Conservation (phyloP, 2,113 vertebrate genomes). For the Xyliphius kryptos region DNA sequence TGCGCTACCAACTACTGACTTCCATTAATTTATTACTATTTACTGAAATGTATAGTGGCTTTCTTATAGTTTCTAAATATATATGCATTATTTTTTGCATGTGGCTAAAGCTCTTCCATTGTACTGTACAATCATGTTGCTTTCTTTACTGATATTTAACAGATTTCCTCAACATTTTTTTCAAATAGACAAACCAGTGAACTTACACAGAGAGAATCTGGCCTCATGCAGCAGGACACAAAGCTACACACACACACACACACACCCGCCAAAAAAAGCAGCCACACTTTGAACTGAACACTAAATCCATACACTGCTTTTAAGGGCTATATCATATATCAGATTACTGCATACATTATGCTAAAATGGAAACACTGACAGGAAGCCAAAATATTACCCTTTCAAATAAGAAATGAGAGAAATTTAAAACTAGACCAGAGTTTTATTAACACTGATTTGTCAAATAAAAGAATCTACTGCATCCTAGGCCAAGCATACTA, state of each 20-base stretch:
- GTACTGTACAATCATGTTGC: too few relatives aligned
- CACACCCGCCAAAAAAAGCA: slow-evolving; percentile 13
- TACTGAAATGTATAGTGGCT: too few relatives aligned
- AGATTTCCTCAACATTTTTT: too few relatives aligned
- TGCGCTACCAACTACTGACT: too few relatives aligned
- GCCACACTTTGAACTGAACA: slow-evolving; percentile 51
- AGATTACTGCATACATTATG: slow-evolving; percentile 66
- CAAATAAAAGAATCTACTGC: slow-evolving; percentile 24
- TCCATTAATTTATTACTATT: too few relatives aligned
- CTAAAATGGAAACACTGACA: slow-evolving; percentile 54
- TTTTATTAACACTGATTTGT: slow-evolving; percentile 25
- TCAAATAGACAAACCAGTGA: too few relatives aligned
- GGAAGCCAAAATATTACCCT: slow-evolving; percentile 43
- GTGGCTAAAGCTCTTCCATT: too few relatives aligned
- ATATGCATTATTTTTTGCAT: too few relatives aligned
- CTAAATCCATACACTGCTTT: slow-evolving; percentile 51
- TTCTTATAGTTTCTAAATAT: too few relatives aligned
- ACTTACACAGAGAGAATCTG: slow-evolving; percentile 12
- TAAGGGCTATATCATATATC: slow-evolving; percentile 56
- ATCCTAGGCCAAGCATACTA: slow-evolving; percentile 17
- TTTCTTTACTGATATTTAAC: too few relatives aligned
- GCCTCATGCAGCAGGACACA: background rate
- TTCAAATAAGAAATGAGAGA: slow-evolving; percentile 34
- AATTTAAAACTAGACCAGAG: slow-evolving; percentile 38
- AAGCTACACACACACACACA: slow-evolving; percentile 20